Percentiles rank a stretch among this genome's conserved stretches.
Evolutionary conservation across 92 coral and sea anemone genomes (phyloP).

Genomic region (Bergia sp.): DNA sequence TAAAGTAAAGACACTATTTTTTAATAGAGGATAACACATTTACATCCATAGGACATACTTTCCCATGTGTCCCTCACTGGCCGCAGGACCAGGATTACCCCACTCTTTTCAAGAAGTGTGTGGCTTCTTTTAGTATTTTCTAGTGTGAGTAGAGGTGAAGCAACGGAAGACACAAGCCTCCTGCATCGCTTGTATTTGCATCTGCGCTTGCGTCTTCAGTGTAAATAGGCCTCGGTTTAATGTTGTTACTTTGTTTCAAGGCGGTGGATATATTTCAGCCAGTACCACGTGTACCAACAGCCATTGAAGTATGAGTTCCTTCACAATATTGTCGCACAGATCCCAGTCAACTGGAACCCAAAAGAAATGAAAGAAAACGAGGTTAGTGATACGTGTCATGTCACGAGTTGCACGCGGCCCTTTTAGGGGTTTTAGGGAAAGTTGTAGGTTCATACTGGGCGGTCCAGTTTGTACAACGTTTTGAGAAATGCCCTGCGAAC

Average conservation of each 20-base stretch:
- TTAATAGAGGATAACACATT: too few relatives aligned
- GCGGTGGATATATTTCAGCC: conserved; percentile 85
- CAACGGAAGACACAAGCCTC: too few relatives aligned
- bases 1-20: too few relatives aligned
- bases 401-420: neutral
- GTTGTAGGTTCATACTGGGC: neutral
- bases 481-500: neutral
- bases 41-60: too few relatives aligned
- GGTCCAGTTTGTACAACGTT: neutral
- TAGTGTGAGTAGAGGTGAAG: too few relatives aligned
- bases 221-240: too few relatives aligned
- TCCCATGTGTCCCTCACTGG: too few relatives aligned
- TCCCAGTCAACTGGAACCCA: conserved; percentile 75
- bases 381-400: conserved; percentile 42
- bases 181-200: too few relatives aligned
- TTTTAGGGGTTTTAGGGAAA: neutral
- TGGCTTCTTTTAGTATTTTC: too few relatives aligned
- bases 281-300: conserved; percentile 62
- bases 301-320: conserved; percentile 90
- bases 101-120: too few relatives aligned
- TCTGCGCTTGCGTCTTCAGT: neutral
- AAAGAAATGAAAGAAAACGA: conserved; percentile 73
- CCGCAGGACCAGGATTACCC: too few relatives aligned
- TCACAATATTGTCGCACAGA: conserved; percentile 57
- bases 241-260: conserved; percentile 39